Percentiles rank a stretch among this genome's conserved stretches.
Conservation (phyloP, 2,113 vertebrate species). For the Vulpes vulpes region DNA sequence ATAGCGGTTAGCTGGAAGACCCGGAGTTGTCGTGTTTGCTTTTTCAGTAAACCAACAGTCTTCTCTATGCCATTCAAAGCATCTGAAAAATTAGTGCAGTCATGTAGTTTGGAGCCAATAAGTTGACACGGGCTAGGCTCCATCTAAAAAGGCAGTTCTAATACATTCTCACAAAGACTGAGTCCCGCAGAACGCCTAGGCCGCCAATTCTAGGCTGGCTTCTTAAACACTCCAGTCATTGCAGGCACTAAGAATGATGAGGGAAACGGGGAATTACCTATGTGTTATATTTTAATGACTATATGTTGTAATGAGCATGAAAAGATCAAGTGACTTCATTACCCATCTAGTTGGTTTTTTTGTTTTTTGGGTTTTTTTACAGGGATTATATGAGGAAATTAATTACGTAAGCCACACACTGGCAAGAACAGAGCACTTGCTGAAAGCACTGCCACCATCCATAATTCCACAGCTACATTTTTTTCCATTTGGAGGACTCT, state of each 20-base stretch:
- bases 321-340: slow-evolving; percentile 62
- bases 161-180: not conserved
- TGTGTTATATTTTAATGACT: slow-evolving; percentile 30
- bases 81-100: slow-evolving; percentile 18
- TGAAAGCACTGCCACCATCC: not conserved
- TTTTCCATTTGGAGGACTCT: not conserved
- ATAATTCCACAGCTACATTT: not conserved
- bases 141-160: not conserved
- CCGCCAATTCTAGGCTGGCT: not conserved
- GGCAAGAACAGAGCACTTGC: not conserved
- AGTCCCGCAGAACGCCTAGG: not conserved
- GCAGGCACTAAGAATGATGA: not conserved
- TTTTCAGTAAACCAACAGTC: slow-evolving; percentile 34
- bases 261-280: not conserved
- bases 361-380: not conserved
- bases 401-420: not conserved
- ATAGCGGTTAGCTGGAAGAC: not conserved
- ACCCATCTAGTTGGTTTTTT: not conserved
- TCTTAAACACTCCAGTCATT: not conserved
- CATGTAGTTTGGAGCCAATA: not conserved
- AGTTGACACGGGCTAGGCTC: not conserved
- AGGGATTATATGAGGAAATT: slow-evolving; percentile 54
- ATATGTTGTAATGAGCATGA: not conserved
- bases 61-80: not conserved
- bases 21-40: not conserved